Evolutionary conservation across 2,797 vertebrate species (phyloP), one percentile per base, ranked within the genome.

Genomic region (Etheostoma nigrum): DNA sequence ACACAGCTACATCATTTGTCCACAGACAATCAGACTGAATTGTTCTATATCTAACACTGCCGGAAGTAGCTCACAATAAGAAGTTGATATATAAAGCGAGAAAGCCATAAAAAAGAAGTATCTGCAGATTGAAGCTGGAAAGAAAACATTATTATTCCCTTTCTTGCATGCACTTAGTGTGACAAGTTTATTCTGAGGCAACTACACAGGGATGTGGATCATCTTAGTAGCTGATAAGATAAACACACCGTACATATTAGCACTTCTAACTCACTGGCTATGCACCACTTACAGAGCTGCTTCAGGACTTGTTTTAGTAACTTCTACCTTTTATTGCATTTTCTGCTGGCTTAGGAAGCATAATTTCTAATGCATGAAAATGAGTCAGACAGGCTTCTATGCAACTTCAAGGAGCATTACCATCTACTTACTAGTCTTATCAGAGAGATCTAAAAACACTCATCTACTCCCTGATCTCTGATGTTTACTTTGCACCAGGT

Each of bases 401-500:
- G 42, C 30, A 45, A 62, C 19, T 44, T 72, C 8, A 33, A 51
- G 19, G 12, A 52, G 8, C 8, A 1, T 72, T 33, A 51, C 21
- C 15, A 27, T 36, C 23, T 33, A 36, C 48, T 54, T 42, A 21
- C 27, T 5, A 0, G 8, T 55, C 47, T 71, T 49, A 82, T 79
- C 49, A 60, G 5, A 54, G 25, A 69, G 58, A 67, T 81, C 54
- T 63, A 33, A 58, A 40, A 70, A 55, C 74, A 54, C 23, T 63
- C 27, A 27, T 52, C 30, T 23, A 4, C 54, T 78, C 25, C 49
- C 68, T 64, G 60, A 75, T 86, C 85, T 72, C 49, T 42, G 8
- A 45, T 67, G 67, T 86, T 93, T 75, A 82, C 79, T 84, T 72
- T 70, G 59, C 33, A 76, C 6, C 52, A 47, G 70, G 62, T 69